Evolutionary conservation across 2,113 vertebrate genomes (phyloP), one percentile per base, ranked within the genome.

Genomic region (Passer domesticus): DNA sequence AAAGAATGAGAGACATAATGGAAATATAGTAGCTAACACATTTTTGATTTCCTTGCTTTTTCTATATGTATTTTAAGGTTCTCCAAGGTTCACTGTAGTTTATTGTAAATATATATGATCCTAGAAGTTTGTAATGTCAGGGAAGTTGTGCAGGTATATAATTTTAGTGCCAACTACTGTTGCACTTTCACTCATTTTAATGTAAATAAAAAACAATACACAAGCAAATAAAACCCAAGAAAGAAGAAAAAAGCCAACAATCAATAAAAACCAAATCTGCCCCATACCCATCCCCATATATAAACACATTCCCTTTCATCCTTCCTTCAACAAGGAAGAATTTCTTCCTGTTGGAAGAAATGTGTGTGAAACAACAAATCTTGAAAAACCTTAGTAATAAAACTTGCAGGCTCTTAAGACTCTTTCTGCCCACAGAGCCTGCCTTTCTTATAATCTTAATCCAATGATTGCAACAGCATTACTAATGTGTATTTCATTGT

Each of bases 281-380:
- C 13, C 11, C 1, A 0, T 17, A 28, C 2, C 16, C 6, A 67
- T 41, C 9, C 5, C 23, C 2, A 2, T 37, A 0, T 28, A 24
- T 59, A 60, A 67, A 20, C 23, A 22, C 6, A 4, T 67, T 66
- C 9, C 10, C 22, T 31, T 89, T 44, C 21, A 60, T 50, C 13
- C 63, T 63, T 23, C 3, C 19, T 13, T 13, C 14, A 58, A 0
- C 18, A 80, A 22, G 5, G 31, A 43, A 53, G 14, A 7, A 22
- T 64, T 78, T 52, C 11, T 52, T 52, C 15, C 33, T 59, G 2
- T 35, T 73, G 30, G 33, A 76, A 68, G 33, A 80, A 83, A 53
- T 0, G 0, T 47, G 28, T 17, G 15, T 59, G 25, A 68, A 76
- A 69, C 0, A 1, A 76, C 17, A 83, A 86, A 41, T 62, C n/a